Percentiles rank a stretch among this genome's conserved stretches.
Conservation (phyloP, 2,113 vertebrate genomes). For the Phyllostomus discolor region DNA sequence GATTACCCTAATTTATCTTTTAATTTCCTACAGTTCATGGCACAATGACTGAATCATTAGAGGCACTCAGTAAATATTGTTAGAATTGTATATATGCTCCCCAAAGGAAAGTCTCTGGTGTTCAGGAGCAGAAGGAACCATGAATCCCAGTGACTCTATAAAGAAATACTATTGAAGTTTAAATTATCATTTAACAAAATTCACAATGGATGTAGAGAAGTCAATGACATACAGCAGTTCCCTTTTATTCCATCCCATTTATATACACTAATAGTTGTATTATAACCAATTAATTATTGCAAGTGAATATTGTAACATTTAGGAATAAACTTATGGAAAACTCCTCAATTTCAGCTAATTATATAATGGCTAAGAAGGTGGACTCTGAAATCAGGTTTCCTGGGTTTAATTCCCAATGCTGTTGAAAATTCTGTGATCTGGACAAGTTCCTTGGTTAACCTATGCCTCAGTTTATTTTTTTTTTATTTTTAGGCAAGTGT, state of each 20-base stretch:
- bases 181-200: background rate
- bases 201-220: background rate
- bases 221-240: background rate
- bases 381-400: background rate
- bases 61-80: background rate
- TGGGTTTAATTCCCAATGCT: background rate
- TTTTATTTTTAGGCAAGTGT: no score
- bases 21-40: background rate
- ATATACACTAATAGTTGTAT: background rate
- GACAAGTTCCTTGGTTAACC: background rate
- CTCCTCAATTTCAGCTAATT: background rate
- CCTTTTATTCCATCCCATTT: background rate
- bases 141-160: background rate
- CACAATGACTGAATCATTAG: background rate
- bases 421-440: background rate
- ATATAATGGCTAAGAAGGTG: background rate
- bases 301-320: background rate
- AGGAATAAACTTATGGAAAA: background rate
- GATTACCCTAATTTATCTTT: background rate
- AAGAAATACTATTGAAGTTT: background rate
- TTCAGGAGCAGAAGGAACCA: background rate
- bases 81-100: background rate
- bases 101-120: background rate
- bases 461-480: background rate
- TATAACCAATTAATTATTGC: background rate